Percentiles rank a stretch among this genome's conserved stretches.
These are phyloP conservation scores for Chalcis sispes DNA, from an alignment of 2,888 invertebrate genomes.

Conservation along the genomic window DNA sequence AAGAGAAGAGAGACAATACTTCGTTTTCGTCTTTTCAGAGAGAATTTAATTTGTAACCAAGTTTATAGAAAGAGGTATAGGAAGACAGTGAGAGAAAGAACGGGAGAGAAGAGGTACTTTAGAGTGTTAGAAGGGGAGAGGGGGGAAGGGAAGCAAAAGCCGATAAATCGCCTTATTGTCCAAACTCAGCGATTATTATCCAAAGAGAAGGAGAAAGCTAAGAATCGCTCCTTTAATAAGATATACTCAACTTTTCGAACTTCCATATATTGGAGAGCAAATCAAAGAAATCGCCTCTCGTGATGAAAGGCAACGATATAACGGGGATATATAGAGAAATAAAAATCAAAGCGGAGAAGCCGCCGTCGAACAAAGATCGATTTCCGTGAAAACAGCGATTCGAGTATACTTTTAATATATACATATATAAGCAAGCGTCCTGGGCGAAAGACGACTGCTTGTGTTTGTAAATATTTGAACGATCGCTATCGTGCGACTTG, in stretches of 20 bases:
- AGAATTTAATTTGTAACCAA: no score
- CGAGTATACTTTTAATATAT: neutral
- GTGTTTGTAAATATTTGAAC: slow-evolving; percentile 45
- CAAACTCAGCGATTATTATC: slow-evolving; percentile 55
- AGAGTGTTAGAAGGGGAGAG: slow-evolving; percentile 48
- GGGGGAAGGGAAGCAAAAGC: slow-evolving; percentile 21
- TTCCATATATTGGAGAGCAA: no score
- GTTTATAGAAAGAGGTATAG: no score
- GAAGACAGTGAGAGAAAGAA: no score
- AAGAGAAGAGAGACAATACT: no score
- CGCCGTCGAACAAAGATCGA: slow-evolving; percentile 40
- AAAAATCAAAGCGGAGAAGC: slow-evolving; percentile 32
- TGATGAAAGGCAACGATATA: no score
- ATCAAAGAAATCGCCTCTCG: no score
- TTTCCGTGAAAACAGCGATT: slow-evolving; percentile 23
- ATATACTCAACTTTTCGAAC: no score
- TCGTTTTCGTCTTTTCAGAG: no score
- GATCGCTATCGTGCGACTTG: slow-evolving; percentile 20
- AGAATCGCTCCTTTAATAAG: no score
- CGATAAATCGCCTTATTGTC: slow-evolving; percentile 53
- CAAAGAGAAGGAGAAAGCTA: slow-evolving; percentile 9
- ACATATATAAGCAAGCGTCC: neutral
- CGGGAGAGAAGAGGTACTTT: slow-evolving; percentile 32
- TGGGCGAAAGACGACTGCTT: slow-evolving; percentile 24
- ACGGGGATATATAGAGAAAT: neutral